Evolutionary conservation across 2,888 invertebrate species (phyloP).

Genomic region (Torymus texanus): DNA sequence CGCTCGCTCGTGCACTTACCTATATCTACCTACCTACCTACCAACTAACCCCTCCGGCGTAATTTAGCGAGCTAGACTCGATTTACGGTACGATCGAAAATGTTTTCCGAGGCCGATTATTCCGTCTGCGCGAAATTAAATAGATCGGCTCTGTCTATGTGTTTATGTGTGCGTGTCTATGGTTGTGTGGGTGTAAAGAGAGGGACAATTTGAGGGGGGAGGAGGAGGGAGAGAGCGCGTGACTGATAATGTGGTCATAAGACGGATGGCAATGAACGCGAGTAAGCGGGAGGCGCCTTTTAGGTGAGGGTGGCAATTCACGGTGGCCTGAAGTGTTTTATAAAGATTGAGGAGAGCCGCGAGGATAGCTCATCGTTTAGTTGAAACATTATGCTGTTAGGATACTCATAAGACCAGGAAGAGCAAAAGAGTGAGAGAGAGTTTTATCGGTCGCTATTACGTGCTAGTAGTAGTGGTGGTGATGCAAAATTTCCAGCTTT

Average conservation of each 20-base stretch:
- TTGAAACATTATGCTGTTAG: conserved; percentile 22
- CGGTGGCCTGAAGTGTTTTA: conserved; percentile 41
- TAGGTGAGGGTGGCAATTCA: conserved; percentile 36
- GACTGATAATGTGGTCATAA: conserved; percentile 56
- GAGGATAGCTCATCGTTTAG: conserved; percentile 45
- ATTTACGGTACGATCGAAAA: conserved; percentile 10
- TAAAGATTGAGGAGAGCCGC: conserved; percentile 35
- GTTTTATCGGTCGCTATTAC: neutral
- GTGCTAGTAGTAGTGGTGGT: too few relatives aligned
- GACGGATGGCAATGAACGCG: conserved; percentile 53
- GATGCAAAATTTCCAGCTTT: too few relatives aligned
- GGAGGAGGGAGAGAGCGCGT: conserved; percentile 38
- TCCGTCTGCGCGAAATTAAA: conserved; percentile 56
- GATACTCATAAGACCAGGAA: too few relatives aligned
- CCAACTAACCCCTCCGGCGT: conserved; percentile 36
- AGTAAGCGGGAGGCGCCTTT: too few relatives aligned
- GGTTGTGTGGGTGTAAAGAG: too few relatives aligned
- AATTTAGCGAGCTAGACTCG: conserved; percentile 44
- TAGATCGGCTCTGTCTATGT: conserved; percentile 31
- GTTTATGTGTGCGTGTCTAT: too few relatives aligned
- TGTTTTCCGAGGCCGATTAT: conserved; percentile 48
- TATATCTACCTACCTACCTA: too few relatives aligned
- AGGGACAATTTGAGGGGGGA: conserved; percentile 47
- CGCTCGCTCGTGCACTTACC: too few relatives aligned
- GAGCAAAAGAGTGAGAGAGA: neutral